A percentile compares a stretch with the other conserved stretches of the same genome.
These are phyloP conservation scores for Phodopus roborovskii DNA, from an alignment of 2,113 vertebrate species.

Conservation along the genomic window DNA sequence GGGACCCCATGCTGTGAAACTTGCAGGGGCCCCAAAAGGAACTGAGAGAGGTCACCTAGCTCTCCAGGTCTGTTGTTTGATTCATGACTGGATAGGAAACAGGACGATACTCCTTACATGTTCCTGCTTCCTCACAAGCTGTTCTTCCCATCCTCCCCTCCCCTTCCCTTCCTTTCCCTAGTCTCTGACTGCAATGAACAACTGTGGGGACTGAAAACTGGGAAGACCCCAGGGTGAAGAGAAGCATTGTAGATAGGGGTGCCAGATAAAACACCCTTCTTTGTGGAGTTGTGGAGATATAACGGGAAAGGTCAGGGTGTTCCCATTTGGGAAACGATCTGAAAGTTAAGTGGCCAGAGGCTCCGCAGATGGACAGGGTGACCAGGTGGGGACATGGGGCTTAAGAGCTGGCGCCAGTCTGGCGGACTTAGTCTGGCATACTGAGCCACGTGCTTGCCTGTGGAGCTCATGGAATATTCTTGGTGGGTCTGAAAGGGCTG, in stretches of 20 bases:
- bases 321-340: neutral
- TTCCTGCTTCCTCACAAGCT: neutral
- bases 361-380: neutral
- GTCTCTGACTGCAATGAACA: neutral
- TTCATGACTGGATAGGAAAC: neutral
- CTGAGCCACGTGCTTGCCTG: neutral
- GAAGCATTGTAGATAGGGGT: slow-evolving; percentile 29
- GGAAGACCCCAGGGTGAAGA: neutral
- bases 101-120: too few species aligned
- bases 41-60: neutral
- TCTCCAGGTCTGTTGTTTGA: neutral
- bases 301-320: neutral
- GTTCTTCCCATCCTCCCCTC: too few species aligned
- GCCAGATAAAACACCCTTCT: neutral
- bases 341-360: neutral
- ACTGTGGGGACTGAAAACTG: neutral
- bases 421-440: neutral
- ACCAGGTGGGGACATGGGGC: neutral
- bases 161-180: too few species aligned
- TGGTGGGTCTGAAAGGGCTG: neutral
- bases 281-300: neutral
- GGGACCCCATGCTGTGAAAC: neutral
- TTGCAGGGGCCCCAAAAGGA: neutral
- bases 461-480: slow-evolving; percentile 57
- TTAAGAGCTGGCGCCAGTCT: neutral